These are phyloP conservation scores for Microtus ochrogaster DNA, from an alignment of 2,113 vertebrate genomes.

Conservation along the genomic window DNA sequence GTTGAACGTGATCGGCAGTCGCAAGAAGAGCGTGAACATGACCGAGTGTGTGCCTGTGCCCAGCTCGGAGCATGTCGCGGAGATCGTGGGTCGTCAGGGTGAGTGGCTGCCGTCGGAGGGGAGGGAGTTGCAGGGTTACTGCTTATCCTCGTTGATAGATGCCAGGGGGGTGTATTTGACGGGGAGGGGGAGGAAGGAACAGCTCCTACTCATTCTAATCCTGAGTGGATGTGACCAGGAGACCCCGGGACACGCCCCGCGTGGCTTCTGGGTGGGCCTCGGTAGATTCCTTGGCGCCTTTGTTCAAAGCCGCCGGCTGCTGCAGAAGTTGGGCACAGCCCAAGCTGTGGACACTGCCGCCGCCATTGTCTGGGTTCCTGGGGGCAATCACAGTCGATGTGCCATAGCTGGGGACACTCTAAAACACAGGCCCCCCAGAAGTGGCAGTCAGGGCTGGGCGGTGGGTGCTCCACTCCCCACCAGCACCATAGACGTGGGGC, in stretches of 20 bases:
- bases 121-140: neutral
- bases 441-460: neutral
- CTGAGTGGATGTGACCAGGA: neutral
- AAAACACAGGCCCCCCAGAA: neutral
- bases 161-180: too few species aligned
- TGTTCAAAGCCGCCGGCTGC: conserved; percentile 53
- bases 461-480: neutral
- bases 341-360: neutral
- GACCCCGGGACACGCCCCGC: conserved; percentile 44
- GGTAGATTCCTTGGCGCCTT: conserved; percentile 32
- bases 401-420: neutral
- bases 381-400: neutral
- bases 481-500: neutral
- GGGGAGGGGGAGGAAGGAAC: neutral
- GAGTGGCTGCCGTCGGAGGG: conserved; percentile 45
- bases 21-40: conserved; percentile 96
- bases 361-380: conserved; percentile 63
- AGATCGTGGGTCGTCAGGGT: conserved; percentile 92
- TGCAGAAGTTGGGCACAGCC: conserved; percentile 65
- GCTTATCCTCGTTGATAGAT: too few species aligned
- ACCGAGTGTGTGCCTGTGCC: conserved; percentile 98
- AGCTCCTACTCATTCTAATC: neutral
- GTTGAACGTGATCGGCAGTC: conserved; percentile 89
- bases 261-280: neutral
- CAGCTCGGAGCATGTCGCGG: conserved; percentile 97